phyloP scores from a whole-genome alignment of 2,113 vertebrate genomes.

The Equus przewalskii region DNA sequence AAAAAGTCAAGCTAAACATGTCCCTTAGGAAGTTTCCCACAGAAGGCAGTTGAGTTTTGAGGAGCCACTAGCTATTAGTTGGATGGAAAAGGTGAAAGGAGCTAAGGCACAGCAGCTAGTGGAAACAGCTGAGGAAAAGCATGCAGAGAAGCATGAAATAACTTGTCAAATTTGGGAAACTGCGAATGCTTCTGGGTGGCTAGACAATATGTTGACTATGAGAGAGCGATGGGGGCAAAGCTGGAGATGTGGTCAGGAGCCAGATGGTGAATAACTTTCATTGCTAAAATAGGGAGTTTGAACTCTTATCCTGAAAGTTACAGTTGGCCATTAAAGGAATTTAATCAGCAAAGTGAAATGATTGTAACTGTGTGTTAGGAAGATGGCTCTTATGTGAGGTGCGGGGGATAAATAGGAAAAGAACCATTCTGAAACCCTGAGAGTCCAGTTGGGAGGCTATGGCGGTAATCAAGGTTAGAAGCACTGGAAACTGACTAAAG shows the following conservation, averaged over 20 bases:
- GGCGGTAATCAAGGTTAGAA: not conserved
- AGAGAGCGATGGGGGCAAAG: not conserved
- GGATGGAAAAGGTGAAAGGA: not conserved
- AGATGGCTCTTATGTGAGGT: not conserved
- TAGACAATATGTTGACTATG: not conserved
- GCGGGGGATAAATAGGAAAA: not conserved
- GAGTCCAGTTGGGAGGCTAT: not conserved
- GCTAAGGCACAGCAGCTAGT: not conserved
- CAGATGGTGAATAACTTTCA: not conserved
- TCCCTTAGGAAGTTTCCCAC: not conserved
- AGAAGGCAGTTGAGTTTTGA: not conserved
- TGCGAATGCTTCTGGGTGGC: not conserved
- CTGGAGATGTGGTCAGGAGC: not conserved
- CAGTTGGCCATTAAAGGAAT: not conserved
- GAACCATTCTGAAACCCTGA: not conserved
- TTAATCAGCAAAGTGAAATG: not conserved
- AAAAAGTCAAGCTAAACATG: not conserved
- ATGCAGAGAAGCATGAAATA: not conserved
- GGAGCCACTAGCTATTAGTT: not conserved
- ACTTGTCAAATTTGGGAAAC: conserved; percentile 27
- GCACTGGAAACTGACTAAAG: not conserved
- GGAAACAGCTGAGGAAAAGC: not conserved
- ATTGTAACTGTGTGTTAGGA: not conserved
- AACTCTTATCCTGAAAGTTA: not conserved
- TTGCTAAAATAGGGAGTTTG: not conserved